Conservation (phyloP, 2,888 invertebrate species). For the Xylocampa areola region DNA sequence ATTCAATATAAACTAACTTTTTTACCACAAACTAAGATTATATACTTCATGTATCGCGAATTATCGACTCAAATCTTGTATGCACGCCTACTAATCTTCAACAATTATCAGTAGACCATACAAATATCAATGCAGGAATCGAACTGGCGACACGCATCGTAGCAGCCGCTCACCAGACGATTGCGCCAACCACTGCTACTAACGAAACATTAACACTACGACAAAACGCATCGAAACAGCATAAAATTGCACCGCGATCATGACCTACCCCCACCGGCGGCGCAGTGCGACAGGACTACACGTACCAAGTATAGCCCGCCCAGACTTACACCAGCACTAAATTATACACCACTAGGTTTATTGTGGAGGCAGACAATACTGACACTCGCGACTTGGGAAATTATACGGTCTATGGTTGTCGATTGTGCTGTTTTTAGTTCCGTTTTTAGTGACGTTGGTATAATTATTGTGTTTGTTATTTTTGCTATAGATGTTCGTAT, state of each 20-base stretch:
- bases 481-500: too few relatives aligned
- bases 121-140: too few relatives aligned
- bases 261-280: conserved; percentile 80
- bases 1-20: too few relatives aligned
- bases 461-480: too few relatives aligned
- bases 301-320: conserved; percentile 57
- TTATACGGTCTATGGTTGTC: conserved; percentile 32
- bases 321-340: conserved; percentile 77
- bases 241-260: conserved; percentile 58
- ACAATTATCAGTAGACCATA: too few relatives aligned
- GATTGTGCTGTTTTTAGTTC: conserved; percentile 23
- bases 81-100: too few relatives aligned
- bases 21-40: too few relatives aligned
- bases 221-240: conserved; percentile 25
- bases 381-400: conserved; percentile 65
- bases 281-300: conserved; percentile 69
- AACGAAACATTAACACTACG: conserved; percentile 15
- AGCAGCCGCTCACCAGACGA: background rate
- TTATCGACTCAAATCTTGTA: too few relatives aligned
- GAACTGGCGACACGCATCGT: too few relatives aligned
- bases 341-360: conserved; percentile 84
- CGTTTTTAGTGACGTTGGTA: too few relatives aligned
- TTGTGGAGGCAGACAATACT: conserved; percentile 66
- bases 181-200: background rate
- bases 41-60: too few relatives aligned